These are phyloP conservation scores for Gila orcuttii DNA, from an alignment of 2,113 vertebrate genomes.

Conservation along the genomic window DNA sequence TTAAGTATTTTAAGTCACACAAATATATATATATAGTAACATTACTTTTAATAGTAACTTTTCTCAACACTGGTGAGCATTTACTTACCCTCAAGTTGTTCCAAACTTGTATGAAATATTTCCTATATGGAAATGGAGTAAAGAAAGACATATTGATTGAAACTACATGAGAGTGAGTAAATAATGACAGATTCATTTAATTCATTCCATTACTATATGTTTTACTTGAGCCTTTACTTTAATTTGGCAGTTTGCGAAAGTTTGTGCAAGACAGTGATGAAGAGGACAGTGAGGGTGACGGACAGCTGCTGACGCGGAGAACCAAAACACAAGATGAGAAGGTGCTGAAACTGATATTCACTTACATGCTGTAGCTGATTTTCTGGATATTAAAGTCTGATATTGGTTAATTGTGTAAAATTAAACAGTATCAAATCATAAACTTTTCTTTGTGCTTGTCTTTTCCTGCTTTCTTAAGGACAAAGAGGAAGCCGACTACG, in stretches of 20 bases:
- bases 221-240: not conserved
- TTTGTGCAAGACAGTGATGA: constrained; percentile 84
- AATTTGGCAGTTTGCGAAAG: constrained; percentile 76
- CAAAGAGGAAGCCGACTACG: constrained; percentile 81
- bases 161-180: not conserved
- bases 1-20: too few species aligned
- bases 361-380: too few species aligned
- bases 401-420: not conserved
- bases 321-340: constrained; percentile 81
- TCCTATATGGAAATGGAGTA: not conserved
- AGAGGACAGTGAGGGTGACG: constrained; percentile 57
- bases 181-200: not conserved
- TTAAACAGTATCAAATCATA: not conserved
- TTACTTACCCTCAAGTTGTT: not conserved
- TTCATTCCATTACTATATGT: not conserved
- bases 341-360: constrained; percentile 63
- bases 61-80: not conserved
- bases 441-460: not conserved
- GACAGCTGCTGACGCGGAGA: constrained; percentile 76
- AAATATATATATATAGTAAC: too few species aligned
- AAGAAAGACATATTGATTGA: not conserved
- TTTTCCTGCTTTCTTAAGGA: constrained; percentile 72
- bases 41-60: too few species aligned
- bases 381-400: too few species aligned
- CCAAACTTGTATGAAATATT: not conserved